These are phyloP conservation scores for Coccyzus lansbergi DNA, from an alignment of 2,797 vertebrate species.

Conservation along the genomic window DNA sequence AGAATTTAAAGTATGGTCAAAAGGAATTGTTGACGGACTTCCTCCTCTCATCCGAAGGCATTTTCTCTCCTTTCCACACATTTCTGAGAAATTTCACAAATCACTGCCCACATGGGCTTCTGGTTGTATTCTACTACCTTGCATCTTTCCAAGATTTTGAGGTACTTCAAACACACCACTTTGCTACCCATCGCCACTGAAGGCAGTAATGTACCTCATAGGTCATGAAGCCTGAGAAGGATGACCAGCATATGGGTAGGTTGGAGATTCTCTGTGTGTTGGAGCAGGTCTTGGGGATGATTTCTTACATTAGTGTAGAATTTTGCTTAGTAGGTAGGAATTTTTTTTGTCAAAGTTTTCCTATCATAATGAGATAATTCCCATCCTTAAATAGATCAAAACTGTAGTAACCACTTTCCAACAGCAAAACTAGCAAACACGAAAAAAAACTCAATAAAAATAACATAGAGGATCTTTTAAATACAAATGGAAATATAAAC, in stretches of 20 bases:
- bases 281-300: neutral
- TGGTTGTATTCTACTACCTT: neutral
- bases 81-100: neutral
- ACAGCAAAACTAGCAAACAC: neutral
- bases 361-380: neutral
- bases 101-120: neutral
- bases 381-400: neutral
- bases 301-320: neutral
- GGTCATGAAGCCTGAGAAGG: neutral
- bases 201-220: neutral
- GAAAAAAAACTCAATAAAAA: neutral
- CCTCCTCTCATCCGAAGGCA: neutral
- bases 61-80: neutral
- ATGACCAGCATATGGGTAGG: too few species aligned
- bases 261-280: neutral
- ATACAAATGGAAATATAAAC: neutral
- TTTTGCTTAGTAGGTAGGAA: neutral
- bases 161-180: neutral
- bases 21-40: neutral
- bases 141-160: neutral
- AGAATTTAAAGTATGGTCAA: neutral
- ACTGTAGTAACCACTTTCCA: neutral
- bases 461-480: neutral
- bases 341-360: neutral
- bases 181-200: neutral